These are phyloP conservation scores for Cheilosia variabilis DNA, from an alignment of 2,888 invertebrate genomes.

Conservation along the genomic window DNA sequence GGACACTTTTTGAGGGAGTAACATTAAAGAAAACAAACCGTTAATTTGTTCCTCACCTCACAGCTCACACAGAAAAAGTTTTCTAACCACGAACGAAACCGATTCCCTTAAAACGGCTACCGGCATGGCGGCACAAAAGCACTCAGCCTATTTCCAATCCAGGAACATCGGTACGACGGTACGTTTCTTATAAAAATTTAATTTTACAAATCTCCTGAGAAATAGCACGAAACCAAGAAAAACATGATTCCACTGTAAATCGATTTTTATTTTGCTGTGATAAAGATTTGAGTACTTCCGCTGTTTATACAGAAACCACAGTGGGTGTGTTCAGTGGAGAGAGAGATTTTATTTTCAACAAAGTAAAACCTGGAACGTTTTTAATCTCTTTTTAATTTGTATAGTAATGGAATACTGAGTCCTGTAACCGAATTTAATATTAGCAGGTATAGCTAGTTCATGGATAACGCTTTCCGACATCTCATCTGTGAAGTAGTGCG, in stretches of 20 bases:
- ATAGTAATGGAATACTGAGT: too few species aligned
- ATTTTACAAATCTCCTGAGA: slow-evolving; percentile 37
- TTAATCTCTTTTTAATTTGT: neutral
- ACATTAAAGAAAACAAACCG: neutral
- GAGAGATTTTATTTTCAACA: neutral
- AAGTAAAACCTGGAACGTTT: neutral
- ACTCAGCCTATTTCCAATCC: slow-evolving; percentile 30
- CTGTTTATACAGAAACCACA: slow-evolving; percentile 4
- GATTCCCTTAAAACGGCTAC: slow-evolving; percentile 19
- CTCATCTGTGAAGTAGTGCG: too few species aligned
- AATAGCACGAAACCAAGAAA: neutral
- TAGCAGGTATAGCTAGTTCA: too few species aligned
- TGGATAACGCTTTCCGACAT: too few species aligned
- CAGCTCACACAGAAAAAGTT: neutral
- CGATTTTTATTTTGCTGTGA: slow-evolving; percentile 47
- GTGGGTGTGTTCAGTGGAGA: slow-evolving; percentile 35
- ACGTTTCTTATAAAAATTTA: slow-evolving; percentile 51
- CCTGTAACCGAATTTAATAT: too few species aligned
- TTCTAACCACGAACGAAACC: slow-evolving; percentile 24
- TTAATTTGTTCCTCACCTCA: neutral
- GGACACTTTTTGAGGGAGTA: neutral
- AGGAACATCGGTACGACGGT: neutral
- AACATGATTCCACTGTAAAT: slow-evolving; percentile 31
- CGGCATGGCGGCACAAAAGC: slow-evolving; percentile 42
- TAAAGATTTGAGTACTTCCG: slow-evolving; percentile 46